Evolutionary conservation across 2,113 vertebrate genomes (phyloP), one percentile per base, ranked within the genome.

Genomic region (Promerops cafer): DNA sequence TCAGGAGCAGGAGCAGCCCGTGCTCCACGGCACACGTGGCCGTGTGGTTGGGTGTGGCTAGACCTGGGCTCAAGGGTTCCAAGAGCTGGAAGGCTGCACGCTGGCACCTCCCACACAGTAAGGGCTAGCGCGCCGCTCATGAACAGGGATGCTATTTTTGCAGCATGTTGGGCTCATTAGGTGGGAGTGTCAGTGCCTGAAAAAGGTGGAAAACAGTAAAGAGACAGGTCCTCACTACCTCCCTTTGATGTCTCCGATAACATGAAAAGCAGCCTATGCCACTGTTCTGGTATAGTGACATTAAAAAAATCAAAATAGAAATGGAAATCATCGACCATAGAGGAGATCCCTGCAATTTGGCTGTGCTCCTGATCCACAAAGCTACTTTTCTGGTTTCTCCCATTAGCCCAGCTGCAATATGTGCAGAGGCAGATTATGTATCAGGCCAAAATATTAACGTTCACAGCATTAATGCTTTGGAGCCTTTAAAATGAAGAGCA

Each of bases 341-440:
- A 91, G 57, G 81, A 91, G 86, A 90, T 84, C 31, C 45, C 88
- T 84, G 82, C 79, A 79, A 60, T 95, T 75, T 95, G 82, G 79
- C 82, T 28, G 72, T 15, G 42, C 49, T 96, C 60, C 84, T 44
- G 7, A 45, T 75, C 63, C 47, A 57, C 52, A 90, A 70, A 91
- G 70, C 86, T 61, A 52, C 83, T 70, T 82, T 86, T 45, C 80
- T 68, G 52, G 45, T 79, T 89, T 86, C 80, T 83, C 16, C 71
- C 84, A 70, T 85, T 57, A 90, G 40, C 59, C 49, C 44, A 75
- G 35, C 79, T 74, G 88, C 81, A 89, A 17, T 79, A 75, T 39
- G 87, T 23, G 53, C 83, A 93, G 85, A 95, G 71, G 64, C 57
- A 91, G 85, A 76, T 94, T 91, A 91, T 33, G 65, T 66, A 83